These are phyloP conservation scores for Drosophila greeni DNA, from an alignment of 2,888 invertebrate species.

Conservation along the genomic window DNA sequence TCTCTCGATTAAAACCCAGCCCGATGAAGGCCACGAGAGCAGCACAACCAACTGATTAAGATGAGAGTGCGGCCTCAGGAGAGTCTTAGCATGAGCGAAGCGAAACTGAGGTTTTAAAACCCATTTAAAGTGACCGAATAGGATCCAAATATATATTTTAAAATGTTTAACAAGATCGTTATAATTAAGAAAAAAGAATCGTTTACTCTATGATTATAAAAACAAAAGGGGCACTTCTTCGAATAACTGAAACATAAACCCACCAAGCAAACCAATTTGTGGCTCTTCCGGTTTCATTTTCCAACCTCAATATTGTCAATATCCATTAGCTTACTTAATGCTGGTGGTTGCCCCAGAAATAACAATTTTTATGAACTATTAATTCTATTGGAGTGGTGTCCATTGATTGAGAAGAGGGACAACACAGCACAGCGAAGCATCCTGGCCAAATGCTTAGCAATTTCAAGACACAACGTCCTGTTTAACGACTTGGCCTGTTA, in stretches of 20 bases:
- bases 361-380: constrained; percentile 60
- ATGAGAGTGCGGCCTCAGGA: background rate
- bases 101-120: no score
- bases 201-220: background rate
- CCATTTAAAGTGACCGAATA: background rate
- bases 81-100: background rate
- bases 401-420: constrained; percentile 5
- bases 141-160: background rate
- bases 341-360: constrained; percentile 25
- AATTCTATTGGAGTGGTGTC: constrained; percentile 23
- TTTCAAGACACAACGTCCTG: constrained; percentile 52
- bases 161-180: background rate
- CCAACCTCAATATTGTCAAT: constrained; percentile 17
- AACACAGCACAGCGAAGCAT: background rate
- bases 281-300: constrained; percentile 3
- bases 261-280: background rate
- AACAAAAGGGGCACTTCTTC: background rate
- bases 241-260: no score
- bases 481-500: constrained; percentile 71
- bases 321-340: constrained; percentile 58
- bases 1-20: background rate
- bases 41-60: background rate
- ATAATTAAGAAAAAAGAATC: background rate
- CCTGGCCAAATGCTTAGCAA: constrained; percentile 46
- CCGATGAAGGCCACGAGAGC: background rate